phyloP scores from a whole-genome alignment of 2,797 vertebrate species.

The Takifugu ocellatus region DNA sequence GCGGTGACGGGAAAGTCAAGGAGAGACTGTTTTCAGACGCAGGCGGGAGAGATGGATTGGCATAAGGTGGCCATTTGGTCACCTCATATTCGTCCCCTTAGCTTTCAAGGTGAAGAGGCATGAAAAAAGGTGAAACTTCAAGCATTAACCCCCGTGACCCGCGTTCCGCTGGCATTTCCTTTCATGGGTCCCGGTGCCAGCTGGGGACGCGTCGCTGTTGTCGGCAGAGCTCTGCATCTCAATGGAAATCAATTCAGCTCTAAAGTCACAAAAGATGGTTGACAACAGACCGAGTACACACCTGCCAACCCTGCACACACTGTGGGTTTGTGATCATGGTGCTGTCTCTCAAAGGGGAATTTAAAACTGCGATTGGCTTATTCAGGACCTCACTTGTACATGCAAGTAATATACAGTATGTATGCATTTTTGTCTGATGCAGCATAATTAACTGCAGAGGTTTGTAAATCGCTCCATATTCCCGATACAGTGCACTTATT shows the following conservation, averaged over 20 bases:
- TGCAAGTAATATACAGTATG: no score
- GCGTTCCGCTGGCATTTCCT: conserved; percentile 56
- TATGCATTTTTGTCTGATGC: no score
- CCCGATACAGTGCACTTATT: no score
- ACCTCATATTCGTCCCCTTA: conserved; percentile 61
- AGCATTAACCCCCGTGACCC: conserved; percentile 53
- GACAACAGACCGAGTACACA: no score
- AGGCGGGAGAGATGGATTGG: conserved; percentile 61
- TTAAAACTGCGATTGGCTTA: no score
- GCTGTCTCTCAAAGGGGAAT: no score
- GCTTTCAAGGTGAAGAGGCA: conserved; percentile 70
- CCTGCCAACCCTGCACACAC: no score
- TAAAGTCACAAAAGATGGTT: conserved; percentile 46
- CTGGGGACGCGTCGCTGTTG: conserved; percentile 53
- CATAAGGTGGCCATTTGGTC: conserved; percentile 65
- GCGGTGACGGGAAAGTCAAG: conserved; percentile 36
- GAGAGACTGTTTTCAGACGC: conserved; percentile 33
- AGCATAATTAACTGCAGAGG: no score
- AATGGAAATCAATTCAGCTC: conserved; percentile 72
- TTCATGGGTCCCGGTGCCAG: conserved; percentile 53
- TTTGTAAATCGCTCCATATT: no score
- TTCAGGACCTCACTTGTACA: no score
- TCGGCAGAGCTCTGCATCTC: conserved; percentile 59
- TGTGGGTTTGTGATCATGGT: no score
- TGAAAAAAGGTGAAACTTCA: conserved; percentile 71